Conservation (phyloP, 2,113 vertebrate species). For the Micronycteris hirsuta region DNA sequence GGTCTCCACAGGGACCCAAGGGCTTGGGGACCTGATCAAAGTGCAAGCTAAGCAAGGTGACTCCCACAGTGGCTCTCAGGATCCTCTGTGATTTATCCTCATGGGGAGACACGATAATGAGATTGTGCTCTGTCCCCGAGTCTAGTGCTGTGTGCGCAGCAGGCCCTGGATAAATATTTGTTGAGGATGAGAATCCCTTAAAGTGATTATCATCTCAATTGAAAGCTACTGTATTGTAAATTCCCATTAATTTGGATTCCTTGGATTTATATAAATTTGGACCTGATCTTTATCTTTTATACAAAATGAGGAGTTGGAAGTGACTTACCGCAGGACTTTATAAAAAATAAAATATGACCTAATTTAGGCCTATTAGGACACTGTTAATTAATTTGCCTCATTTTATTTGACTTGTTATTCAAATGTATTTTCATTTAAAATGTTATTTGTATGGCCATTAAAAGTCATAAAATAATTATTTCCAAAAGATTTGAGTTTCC, state of each 20-base stretch:
- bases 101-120: neutral
- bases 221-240: neutral
- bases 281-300: neutral
- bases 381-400: slow-evolving; percentile 33
- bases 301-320: neutral
- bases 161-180: slow-evolving; percentile 52
- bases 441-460: slow-evolving; percentile 17
- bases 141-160: neutral
- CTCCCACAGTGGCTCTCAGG: neutral
- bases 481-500: slow-evolving; percentile 42
- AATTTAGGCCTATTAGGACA: slow-evolving; percentile 16
- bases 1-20: neutral
- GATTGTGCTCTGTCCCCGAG: neutral
- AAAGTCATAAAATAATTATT: slow-evolving; percentile 50
- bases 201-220: slow-evolving; percentile 35
- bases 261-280: neutral
- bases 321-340: slow-evolving; percentile 17
- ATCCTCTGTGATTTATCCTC: slow-evolving; percentile 15
- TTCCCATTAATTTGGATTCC: neutral
- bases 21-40: neutral
- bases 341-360: slow-evolving; percentile 25
- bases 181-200: slow-evolving; percentile 38
- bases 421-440: slow-evolving; percentile 7
- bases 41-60: neutral
- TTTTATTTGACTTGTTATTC: slow-evolving; percentile 36